A percentile compares a stretch with the other conserved stretches of the same genome.
These are phyloP conservation scores for Phylloscopus trochilus DNA, from an alignment of 2,113 vertebrate genomes.

Conservation along the genomic window DNA sequence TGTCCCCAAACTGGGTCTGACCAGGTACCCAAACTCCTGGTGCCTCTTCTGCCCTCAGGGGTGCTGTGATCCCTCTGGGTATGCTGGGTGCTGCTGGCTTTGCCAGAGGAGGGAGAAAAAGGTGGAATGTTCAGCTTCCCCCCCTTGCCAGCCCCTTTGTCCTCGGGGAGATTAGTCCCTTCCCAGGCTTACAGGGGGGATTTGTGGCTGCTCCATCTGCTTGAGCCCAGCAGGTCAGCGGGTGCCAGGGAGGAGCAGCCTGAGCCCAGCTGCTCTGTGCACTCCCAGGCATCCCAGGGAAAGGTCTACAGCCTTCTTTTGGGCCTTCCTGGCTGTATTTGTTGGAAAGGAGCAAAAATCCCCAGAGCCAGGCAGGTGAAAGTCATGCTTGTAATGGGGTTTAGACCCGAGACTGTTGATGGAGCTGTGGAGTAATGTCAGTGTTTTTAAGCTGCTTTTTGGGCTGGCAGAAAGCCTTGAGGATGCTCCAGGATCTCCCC, in stretches of 20 bases:
- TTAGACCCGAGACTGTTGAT: rapidly evolving
- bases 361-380: neutral
- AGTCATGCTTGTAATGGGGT: neutral
- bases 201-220: slow-evolving; percentile 45
- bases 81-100: neutral
- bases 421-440: neutral
- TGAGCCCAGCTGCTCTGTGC: neutral
- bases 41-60: rapidly evolving
- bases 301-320: neutral
- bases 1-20: neutral
- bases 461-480: neutral
- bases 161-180: slow-evolving; percentile 42
- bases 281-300: neutral
- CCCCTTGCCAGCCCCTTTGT: neutral
- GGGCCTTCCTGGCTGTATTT: neutral
- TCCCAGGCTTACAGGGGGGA: neutral
- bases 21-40: neutral
- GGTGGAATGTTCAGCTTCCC: neutral
- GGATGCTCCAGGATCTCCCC: neutral
- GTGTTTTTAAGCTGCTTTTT: neutral
- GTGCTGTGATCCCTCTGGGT: neutral
- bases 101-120: neutral
- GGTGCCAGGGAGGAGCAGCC: neutral
- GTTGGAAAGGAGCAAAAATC: neutral
- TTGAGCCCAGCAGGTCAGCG: neutral